Conservation (phyloP, 2,888 invertebrate genomes). For the Rhingia campestris region DNA sequence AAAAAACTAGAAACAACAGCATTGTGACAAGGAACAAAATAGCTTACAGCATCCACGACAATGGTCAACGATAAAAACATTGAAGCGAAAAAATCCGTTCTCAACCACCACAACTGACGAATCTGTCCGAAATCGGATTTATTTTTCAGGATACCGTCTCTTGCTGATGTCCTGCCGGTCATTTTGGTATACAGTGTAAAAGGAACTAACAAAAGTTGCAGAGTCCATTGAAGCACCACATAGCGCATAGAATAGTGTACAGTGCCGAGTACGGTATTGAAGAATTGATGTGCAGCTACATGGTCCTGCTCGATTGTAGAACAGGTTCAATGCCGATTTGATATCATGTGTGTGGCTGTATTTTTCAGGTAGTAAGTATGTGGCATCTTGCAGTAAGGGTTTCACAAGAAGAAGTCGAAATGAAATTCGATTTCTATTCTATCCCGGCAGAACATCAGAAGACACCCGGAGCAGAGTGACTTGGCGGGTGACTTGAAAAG, state of each 20-base stretch:
- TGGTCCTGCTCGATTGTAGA: conserved; percentile 1
- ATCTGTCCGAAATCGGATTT: conserved; percentile 70
- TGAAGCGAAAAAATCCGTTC: conserved; percentile 56
- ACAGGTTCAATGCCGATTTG: conserved; percentile 20
- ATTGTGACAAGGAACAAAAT: conserved; percentile 55
- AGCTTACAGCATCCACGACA: conserved; percentile 56
- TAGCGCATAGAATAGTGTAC: not conserved
- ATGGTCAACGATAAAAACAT: conserved; percentile 61
- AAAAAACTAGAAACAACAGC: conserved; percentile 13
- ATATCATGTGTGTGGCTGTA: conserved; percentile 33
- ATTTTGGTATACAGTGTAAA: not conserved
- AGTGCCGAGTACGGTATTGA: not conserved
- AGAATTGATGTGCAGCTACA: conserved; percentile 1
- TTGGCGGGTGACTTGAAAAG: conserved; percentile 27
- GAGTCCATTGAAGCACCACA: conserved; percentile 6
- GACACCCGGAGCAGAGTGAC: conserved; percentile 10
- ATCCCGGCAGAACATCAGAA: conserved; percentile 5
- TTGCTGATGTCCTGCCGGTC: conserved; percentile 2
- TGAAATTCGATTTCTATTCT: conserved; percentile 28
- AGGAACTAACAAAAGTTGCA: not conserved
- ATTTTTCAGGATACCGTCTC: conserved; percentile 45
- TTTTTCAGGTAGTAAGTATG: conserved; percentile 11
- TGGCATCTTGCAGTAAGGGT: conserved; percentile 4
- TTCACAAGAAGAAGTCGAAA: conserved; percentile 14
- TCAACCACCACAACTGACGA: conserved; percentile 66